phyloP scores from a whole-genome alignment of 2,888 invertebrate genomes.

The Hydropsyche betteni region DNA sequence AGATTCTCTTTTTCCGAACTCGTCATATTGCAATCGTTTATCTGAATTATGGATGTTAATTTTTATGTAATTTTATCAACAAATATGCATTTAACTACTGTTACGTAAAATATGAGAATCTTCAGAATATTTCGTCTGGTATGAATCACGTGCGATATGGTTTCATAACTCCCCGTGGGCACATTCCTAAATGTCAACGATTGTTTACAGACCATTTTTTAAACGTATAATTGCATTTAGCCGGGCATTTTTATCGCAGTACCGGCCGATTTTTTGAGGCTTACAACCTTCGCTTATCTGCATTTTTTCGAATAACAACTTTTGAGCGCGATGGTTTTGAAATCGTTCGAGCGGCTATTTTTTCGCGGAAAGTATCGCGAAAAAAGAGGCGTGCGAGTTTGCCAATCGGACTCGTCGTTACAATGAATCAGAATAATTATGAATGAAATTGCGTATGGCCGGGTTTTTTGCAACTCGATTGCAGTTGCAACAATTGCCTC shows the following conservation, averaged over 20 bases:
- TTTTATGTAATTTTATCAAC: too few species aligned
- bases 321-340: not conserved
- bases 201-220: not conserved
- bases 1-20: too few species aligned
- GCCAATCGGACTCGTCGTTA: too few species aligned
- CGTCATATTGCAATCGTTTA: too few species aligned
- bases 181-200: not conserved
- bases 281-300: constrained; percentile 16
- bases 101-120: too few species aligned
- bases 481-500: too few species aligned
- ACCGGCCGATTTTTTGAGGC: not conserved
- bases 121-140: too few species aligned
- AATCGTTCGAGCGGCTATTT: not conserved
- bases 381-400: not conserved
- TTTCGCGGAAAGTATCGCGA: not conserved
- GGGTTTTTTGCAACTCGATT: constrained; percentile 2
- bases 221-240: not conserved
- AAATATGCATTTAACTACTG: too few species aligned
- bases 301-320: constrained; percentile 1
- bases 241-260: not conserved
- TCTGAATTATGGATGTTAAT: too few species aligned
- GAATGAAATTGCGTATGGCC: constrained; percentile 12
- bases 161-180: too few species aligned
- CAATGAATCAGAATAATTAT: constrained; percentile 1
- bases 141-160: too few species aligned